phyloP scores from a whole-genome alignment of 2,888 invertebrate species.

The Meteorus cinctellus region DNA sequence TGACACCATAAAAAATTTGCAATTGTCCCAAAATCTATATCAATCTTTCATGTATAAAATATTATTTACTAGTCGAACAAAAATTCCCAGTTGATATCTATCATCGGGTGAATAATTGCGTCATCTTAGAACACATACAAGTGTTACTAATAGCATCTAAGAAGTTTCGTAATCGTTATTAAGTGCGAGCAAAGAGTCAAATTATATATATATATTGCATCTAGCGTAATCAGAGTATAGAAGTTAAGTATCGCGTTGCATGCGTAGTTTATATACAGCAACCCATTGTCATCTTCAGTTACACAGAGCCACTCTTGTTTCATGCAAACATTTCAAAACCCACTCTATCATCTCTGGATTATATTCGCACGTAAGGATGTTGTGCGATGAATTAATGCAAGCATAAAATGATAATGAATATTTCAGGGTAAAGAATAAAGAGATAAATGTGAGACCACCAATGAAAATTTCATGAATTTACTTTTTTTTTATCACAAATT shows the following conservation, averaged over 20 bases:
- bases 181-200: conserved; percentile 56
- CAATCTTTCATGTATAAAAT: not conserved
- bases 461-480: not conserved
- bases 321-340: not conserved
- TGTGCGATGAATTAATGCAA: conserved; percentile 31
- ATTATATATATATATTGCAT: conserved; percentile 58
- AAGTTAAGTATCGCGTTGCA: conserved; percentile 64
- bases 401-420: not conserved
- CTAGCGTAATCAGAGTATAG: conserved; percentile 63
- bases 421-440: not conserved
- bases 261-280: conserved; percentile 42
- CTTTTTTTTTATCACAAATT: too few relatives aligned
- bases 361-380: conserved; percentile 29
- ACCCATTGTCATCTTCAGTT: conserved; percentile 69
- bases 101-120: conserved; percentile 24
- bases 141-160: conserved; percentile 43
- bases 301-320: conserved; percentile 49
- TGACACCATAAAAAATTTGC: conserved; percentile 1
- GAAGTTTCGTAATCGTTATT: conserved; percentile 54
- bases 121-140: conserved; percentile 22
- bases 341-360: conserved; percentile 3
- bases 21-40: too few relatives aligned
- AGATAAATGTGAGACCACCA: not conserved
- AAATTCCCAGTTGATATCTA: not conserved
- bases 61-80: not conserved